Percentiles rank a stretch among this genome's conserved stretches.
These are phyloP conservation scores for Digitonthophagus gazella DNA, from an alignment of 2,888 invertebrate species.

Conservation along the genomic window DNA sequence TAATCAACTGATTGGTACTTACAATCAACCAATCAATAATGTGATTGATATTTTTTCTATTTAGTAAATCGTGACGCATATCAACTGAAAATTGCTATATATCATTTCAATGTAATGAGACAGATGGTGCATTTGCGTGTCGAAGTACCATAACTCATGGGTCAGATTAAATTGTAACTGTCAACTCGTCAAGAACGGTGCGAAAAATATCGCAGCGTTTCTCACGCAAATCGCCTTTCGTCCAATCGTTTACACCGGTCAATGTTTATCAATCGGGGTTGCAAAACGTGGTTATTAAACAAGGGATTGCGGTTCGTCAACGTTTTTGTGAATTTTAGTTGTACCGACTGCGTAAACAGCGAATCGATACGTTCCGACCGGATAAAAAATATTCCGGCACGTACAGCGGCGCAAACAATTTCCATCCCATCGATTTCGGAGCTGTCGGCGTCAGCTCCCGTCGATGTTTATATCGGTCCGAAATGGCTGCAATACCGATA, in stretches of 20 bases:
- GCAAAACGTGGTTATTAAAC: not conserved
- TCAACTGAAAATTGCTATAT: not conserved
- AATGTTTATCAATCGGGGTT: not conserved
- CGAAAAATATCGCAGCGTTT: not conserved
- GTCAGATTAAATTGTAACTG: not conserved
- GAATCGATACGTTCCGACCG: not conserved
- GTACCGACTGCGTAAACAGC: not conserved
- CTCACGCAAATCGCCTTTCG: not conserved
- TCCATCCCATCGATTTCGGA: not conserved
- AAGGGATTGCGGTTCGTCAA: not conserved
- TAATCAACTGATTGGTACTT: not conserved
- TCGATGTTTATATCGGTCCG: not conserved
- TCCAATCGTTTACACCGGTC: not conserved
- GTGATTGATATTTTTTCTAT: not conserved
- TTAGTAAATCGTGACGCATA: not conserved
- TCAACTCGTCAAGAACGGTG: not conserved
- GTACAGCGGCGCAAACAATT: not conserved
- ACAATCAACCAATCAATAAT: not conserved
- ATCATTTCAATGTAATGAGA: not conserved
- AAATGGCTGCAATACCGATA: not conserved
- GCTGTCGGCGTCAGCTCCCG: not conserved
- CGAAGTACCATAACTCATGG: not conserved
- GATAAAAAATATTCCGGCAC: not conserved
- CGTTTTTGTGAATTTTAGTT: not conserved
- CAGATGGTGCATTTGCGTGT: not conserved